Percentiles rank a stretch among this genome's conserved stretches.
These are phyloP conservation scores for Helicorthomorpha holstii DNA, from an alignment of 1,140 invertebrate genomes.

Conservation along the genomic window DNA sequence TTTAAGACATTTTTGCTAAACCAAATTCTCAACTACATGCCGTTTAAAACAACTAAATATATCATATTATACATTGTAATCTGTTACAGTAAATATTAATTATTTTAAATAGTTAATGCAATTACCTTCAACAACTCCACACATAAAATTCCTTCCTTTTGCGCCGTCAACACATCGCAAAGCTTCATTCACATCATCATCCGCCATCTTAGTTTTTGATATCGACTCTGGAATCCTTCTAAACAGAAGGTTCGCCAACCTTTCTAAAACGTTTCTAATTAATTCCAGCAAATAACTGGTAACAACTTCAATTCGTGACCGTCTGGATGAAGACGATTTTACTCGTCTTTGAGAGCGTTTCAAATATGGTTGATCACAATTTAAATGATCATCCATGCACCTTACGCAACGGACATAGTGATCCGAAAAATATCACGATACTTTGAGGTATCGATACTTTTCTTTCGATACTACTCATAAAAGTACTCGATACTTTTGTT, in stretches of 20 bases:
- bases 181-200: slow-evolving; percentile 1
- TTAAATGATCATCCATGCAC: too few relatives aligned
- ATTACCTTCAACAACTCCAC: slow-evolving; percentile 78
- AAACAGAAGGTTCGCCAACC: slow-evolving; percentile 3
- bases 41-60: background rate
- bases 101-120: background rate
- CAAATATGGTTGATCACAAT: too few relatives aligned
- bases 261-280: background rate
- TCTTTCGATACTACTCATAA: too few relatives aligned
- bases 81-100: background rate
- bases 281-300: too few relatives aligned
- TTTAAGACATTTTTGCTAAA: background rate
- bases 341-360: too few relatives aligned
- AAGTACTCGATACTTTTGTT: too few relatives aligned
- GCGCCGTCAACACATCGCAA: slow-evolving; percentile 6
- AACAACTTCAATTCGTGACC: too few relatives aligned
- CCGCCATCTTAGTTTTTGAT: slow-evolving; percentile 9
- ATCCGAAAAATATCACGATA: too few relatives aligned
- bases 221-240: background rate
- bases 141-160: slow-evolving; percentile 49
- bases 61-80: background rate
- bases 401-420: too few relatives aligned
- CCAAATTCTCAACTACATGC: background rate
- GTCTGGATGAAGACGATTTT: too few relatives aligned
- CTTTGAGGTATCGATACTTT: too few relatives aligned